Conservation (phyloP, 2,888 invertebrate genomes). For the Anthrax anthrax region DNA sequence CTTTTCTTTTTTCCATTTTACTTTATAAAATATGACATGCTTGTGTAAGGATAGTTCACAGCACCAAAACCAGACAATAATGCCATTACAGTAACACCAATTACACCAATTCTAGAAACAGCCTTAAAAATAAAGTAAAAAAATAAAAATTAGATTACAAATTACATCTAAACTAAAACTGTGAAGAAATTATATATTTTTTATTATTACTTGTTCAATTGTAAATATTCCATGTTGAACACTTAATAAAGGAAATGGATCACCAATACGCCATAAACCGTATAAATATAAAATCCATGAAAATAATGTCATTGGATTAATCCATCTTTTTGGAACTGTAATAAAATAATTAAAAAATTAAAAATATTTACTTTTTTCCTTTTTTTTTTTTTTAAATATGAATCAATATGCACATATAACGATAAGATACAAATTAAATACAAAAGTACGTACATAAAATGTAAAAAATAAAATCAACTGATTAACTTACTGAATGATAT, state of each 20-base stretch:
- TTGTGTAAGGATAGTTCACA: constrained; percentile 97
- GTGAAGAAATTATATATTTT: no score
- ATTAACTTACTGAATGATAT: constrained; percentile 58
- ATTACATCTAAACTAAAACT: no score
- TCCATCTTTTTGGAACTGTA: constrained; percentile 61
- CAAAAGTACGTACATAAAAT: no score
- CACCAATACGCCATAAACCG: constrained; percentile 97
- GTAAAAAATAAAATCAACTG: no score
- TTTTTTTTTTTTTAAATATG: background rate
- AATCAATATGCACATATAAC: background rate
- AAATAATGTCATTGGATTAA: constrained; percentile 62
- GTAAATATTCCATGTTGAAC: constrained; percentile 81
- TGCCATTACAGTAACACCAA: constrained; percentile 99
- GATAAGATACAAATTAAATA: no score
- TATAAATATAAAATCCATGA: constrained; percentile 87
- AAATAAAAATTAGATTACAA: background rate
- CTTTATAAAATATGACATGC: constrained; percentile 96
- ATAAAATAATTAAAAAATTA: background rate
- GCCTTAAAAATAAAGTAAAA: constrained; percentile 40
- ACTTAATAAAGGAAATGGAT: constrained; percentile 94
- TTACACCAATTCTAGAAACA: constrained; percentile 93
- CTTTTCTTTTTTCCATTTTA: constrained; percentile 16
- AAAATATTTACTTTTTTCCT: no score
- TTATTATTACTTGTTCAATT: constrained; percentile 23
- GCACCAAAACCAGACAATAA: constrained; percentile 98